A percentile compares a stretch with the other conserved stretches of the same genome.
Evolutionary conservation across 2,888 invertebrate species (phyloP).

Genomic region (Drosophila affinis): DNA sequence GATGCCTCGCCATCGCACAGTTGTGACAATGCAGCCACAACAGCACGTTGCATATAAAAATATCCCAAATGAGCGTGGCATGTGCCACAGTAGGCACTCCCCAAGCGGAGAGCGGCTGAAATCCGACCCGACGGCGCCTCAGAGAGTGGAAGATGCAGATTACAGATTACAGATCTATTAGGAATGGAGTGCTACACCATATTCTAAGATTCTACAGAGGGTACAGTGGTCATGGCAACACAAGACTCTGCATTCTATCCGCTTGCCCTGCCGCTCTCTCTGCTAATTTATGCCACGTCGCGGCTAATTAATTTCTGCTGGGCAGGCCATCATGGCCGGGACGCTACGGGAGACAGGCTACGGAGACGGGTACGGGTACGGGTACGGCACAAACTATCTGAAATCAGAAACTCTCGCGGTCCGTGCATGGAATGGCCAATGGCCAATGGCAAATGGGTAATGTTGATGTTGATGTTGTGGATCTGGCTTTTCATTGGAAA

Average conservation of each 20-base stretch:
- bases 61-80: conserved; percentile 72
- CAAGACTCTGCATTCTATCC: neutral
- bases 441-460: neutral
- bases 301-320: conserved; percentile 76
- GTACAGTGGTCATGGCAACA: no score
- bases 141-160: conserved; percentile 1
- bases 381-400: conserved; percentile 46
- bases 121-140: conserved; percentile 20
- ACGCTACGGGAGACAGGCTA: no score
- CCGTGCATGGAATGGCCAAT: conserved; percentile 68
- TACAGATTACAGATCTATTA: neutral
- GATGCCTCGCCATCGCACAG: conserved; percentile 26
- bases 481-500: conserved; percentile 71
- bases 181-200: neutral
- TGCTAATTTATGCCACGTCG: conserved; percentile 77
- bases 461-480: neutral
- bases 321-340: conserved; percentile 53
- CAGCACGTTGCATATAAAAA: conserved; percentile 51
- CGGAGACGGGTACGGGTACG: conserved; percentile 4
- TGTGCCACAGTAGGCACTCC: conserved; percentile 57
- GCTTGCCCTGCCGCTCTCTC: conserved; percentile 2
- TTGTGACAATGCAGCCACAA: conserved; percentile 20
- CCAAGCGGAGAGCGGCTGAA: conserved; percentile 2
- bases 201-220: no score
- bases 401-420: conserved; percentile 68